Evolutionary conservation across 1,140 invertebrate species (phyloP).

Genomic region (Zaprionus tsacasi): DNA sequence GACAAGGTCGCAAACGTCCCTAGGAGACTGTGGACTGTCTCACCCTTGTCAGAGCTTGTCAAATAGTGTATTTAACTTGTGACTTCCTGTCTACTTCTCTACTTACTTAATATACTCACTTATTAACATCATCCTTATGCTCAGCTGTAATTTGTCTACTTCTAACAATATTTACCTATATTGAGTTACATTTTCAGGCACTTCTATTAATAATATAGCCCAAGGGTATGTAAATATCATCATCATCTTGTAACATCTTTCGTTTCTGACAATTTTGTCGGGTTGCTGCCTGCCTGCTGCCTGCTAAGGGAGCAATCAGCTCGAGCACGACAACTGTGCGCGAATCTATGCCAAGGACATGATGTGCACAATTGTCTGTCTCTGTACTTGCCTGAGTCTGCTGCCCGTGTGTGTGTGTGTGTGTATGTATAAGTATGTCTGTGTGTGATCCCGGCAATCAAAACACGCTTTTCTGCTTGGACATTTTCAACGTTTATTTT

Average conservation of each 20-base stretch:
- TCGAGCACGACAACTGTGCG: conserved; percentile 31
- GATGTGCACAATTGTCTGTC: conserved; percentile 42
- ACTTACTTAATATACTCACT: neutral
- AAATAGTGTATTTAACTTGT: neutral
- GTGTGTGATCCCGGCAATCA: conserved; percentile 8
- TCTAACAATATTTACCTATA: neutral
- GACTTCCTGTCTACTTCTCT: neutral
- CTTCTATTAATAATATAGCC: too few relatives aligned
- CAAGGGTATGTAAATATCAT: neutral
- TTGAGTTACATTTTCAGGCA: neutral
- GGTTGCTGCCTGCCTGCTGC: conserved; percentile 11
- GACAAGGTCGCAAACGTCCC: conserved; percentile 38
- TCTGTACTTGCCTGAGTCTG: neutral
- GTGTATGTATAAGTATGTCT: neutral
- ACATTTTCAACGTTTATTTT: conserved; percentile 75
- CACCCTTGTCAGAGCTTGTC: neutral
- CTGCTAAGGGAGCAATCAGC: conserved; percentile 73
- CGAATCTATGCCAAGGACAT: conserved; percentile 76
- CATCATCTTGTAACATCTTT: too few relatives aligned
- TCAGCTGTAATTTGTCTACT: too few relatives aligned
- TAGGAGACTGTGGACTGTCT: neutral
- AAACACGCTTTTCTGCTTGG: conserved; percentile 41
- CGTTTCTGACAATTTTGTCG: conserved; percentile 17
- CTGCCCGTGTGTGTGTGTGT: conserved; percentile 7
- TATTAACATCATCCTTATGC: too few relatives aligned